phyloP scores from a whole-genome alignment of 2,888 invertebrate genomes.

The Phengaris alcon region DNA sequence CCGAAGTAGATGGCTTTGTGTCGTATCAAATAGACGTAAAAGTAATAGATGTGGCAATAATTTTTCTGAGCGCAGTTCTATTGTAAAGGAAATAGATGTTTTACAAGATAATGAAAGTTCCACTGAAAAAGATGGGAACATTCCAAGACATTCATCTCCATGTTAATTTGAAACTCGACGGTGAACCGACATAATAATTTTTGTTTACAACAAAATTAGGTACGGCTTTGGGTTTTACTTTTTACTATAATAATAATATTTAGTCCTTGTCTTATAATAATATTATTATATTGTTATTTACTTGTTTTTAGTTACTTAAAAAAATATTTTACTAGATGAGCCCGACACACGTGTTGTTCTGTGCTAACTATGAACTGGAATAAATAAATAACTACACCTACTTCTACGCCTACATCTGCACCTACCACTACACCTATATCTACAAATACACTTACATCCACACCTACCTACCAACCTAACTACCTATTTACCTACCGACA shows the following conservation, averaged over 20 bases:
- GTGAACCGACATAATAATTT: not conserved
- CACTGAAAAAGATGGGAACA: conserved; percentile 6
- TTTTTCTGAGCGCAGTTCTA: conserved; percentile 26
- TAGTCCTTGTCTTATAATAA: too few relatives aligned
- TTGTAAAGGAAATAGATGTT: conserved; percentile 24
- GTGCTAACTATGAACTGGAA: too few relatives aligned
- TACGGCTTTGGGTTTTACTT: not conserved
- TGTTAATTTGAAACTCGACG: not conserved
- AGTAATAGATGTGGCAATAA: conserved; percentile 46
- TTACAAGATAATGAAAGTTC: conserved; percentile 18
- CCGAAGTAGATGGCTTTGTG: conserved; percentile 54
- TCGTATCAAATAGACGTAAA: conserved; percentile 49
- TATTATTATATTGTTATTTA: too few relatives aligned
- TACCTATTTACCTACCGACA: too few relatives aligned
- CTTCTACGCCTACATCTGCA: too few relatives aligned
- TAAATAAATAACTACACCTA: too few relatives aligned
- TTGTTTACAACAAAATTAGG: not conserved
- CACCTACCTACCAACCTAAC: too few relatives aligned
- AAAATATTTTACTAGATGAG: too few relatives aligned
- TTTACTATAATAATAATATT: not conserved
- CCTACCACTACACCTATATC: too few relatives aligned
- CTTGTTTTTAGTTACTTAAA: too few relatives aligned
- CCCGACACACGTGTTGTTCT: too few relatives aligned
- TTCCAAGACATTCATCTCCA: conserved; percentile 2
- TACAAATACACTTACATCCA: too few relatives aligned